These are phyloP conservation scores for Athrips mouffetella DNA, from an alignment of 2,888 invertebrate genomes.

Conservation along the genomic window DNA sequence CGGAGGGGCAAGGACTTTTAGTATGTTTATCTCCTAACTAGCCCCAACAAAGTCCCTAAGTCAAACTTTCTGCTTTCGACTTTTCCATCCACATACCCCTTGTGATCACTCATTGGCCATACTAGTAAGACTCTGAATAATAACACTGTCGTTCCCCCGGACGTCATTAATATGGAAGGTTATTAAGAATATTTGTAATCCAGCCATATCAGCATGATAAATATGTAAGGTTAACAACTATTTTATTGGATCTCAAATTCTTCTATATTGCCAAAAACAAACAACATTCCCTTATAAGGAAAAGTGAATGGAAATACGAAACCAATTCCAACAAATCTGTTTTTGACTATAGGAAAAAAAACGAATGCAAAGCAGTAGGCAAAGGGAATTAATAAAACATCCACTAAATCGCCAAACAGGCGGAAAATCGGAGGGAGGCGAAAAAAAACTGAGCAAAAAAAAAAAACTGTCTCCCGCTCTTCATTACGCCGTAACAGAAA, in stretches of 20 bases:
- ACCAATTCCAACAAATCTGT: constrained; percentile 39
- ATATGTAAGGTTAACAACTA: too few relatives aligned
- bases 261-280: background rate
- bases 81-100: too few relatives aligned
- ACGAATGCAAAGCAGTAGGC: constrained; percentile 26
- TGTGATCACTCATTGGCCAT: too few relatives aligned
- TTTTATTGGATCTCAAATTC: too few relatives aligned
- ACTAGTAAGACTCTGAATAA: too few relatives aligned
- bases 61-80: too few relatives aligned
- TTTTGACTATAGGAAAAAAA: constrained; percentile 50
- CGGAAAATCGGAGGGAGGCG: constrained; percentile 58
- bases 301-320: constrained; percentile 6
- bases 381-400: constrained; percentile 70
- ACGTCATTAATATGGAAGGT: background rate
- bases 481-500: constrained; percentile 71
- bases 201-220: background rate
- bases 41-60: too few relatives aligned
- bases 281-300: background rate
- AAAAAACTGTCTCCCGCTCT: constrained; percentile 66
- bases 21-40: too few relatives aligned
- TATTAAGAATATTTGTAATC: background rate
- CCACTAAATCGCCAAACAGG: constrained; percentile 70
- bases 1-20: too few relatives aligned
- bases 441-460: constrained; percentile 26
- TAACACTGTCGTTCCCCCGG: background rate